Base-by-base conservation (phyloP, 1,140 invertebrate genomes). In the Popillia japonica region DNA sequence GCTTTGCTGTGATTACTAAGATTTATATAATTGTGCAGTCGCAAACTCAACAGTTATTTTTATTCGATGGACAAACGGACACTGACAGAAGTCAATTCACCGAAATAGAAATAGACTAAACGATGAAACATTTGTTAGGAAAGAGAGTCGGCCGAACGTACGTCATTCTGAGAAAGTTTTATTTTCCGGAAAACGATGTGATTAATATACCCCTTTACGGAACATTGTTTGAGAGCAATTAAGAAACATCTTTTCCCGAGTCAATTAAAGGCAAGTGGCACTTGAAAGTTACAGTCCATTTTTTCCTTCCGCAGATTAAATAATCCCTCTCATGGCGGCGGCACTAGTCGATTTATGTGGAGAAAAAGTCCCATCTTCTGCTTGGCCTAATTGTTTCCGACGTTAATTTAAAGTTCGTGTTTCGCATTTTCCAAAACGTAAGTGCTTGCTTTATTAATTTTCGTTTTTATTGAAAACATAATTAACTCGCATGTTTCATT, bases 161-260 rank as follows among this genome's bases (percentile, higher is more conserved):
- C 61, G 17, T 11, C 61, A 17, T 20, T 23, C n/a, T 27, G 61
- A 64, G 23, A 64, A 64, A 64, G 61, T 64, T 64, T 64, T 64
- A 27, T 64, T 64, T 64, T 64, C 61, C 17, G 61, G 23, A 64
- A 64, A 20, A 64, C 61, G 61, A 64, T 27, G 61, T 64, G 61
- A 64, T 64, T 64, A 64, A 64, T 64, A 64, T 64, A 64, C 61
- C 61, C 61, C 22, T 64, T 64, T 11, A 27, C 61, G 61, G 22
- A 64, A 64, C 61, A 64, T 64, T 64, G 61, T 64, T 64, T 64
- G 61, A 64, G 61, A 64, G 61, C 61, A 64, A 64, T 64, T 64
- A 64, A 64, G 61, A 64, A 64, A 64, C 61, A 64, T 64, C 61
- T 64, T 27, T 64, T 64, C 61, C 61, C 17, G 61, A 64, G 23